Percentiles rank a stretch among this genome's conserved stretches.
phyloP scores from a whole-genome alignment of 2,113 vertebrate species.

The Taxidea taxus region DNA sequence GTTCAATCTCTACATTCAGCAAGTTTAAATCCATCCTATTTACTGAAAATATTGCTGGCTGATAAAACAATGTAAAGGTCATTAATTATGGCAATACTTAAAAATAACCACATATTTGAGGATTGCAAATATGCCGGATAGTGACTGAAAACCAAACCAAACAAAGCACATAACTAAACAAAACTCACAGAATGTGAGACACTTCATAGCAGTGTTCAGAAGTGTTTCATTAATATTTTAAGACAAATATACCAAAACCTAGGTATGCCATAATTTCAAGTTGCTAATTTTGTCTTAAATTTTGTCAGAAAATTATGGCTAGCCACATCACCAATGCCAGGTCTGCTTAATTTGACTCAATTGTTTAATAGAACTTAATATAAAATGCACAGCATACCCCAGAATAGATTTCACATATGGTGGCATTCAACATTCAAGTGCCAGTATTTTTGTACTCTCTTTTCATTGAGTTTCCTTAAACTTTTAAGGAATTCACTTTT shows the following conservation, averaged over 20 bases:
- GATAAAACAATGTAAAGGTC: constrained; percentile 84
- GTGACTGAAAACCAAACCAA: constrained; percentile 84
- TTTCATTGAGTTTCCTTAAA: constrained; percentile 82
- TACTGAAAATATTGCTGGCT: constrained; percentile 85
- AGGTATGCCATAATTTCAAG: constrained; percentile 92
- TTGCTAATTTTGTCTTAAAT: constrained; percentile 88
- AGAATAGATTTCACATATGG: constrained; percentile 99
- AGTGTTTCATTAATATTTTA: constrained; percentile 89
- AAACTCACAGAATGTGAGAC: constrained; percentile 89
- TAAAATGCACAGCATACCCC: constrained; percentile 98
- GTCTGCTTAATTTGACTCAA: constrained; percentile 92
- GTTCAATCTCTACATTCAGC: constrained; percentile 84
- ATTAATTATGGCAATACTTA: constrained; percentile 92
- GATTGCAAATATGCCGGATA: constrained; percentile 92
- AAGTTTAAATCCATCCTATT: constrained; percentile 82
- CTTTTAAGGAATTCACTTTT: constrained; percentile 89
- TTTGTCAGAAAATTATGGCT: constrained; percentile 81
- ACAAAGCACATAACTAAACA: constrained; percentile 84
- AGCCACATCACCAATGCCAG: constrained; percentile 88
- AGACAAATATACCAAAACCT: constrained; percentile 96
- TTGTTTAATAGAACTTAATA: constrained; percentile 93
- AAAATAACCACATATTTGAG: constrained; percentile 96
- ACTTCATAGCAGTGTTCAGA: constrained; percentile 90
- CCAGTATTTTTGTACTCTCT: constrained; percentile 99
- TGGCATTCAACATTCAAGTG: constrained; percentile 99